Conservation (phyloP, 2,113 vertebrate genomes). For the Phaethon lepturus region DNA sequence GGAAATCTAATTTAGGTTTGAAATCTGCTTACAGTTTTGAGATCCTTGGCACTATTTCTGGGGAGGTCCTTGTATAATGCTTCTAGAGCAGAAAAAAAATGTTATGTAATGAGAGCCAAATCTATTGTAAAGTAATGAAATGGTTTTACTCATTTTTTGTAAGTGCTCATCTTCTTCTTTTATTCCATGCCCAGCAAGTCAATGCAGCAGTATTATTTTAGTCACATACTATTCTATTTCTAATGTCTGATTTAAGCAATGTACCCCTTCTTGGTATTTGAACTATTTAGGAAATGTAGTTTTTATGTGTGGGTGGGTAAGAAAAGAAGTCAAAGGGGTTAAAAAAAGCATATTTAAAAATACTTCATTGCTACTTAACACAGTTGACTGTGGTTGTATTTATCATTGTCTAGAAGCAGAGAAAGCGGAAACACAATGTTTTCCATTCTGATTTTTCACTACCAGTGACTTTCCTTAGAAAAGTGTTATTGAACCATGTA, state of each 20-base stretch:
- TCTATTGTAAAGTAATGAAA: not conserved
- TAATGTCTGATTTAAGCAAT: not conserved
- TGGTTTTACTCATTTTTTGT: not conserved
- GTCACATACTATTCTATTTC: not conserved
- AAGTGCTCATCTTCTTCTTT: not conserved
- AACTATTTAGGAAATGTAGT: not conserved
- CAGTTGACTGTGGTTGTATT: not conserved
- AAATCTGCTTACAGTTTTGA: constrained; percentile 44
- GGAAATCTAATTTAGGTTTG: constrained; percentile 39
- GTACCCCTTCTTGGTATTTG: not conserved
- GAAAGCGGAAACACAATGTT: not conserved
- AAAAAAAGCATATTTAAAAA: not conserved
- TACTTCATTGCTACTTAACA: not conserved
- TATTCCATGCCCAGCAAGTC: not conserved
- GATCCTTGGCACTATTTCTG: not conserved
- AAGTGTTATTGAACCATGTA: not conserved
- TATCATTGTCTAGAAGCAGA: constrained; percentile 1
- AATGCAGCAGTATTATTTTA: not conserved
- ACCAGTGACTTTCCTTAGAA: not conserved
- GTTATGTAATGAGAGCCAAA: not conserved
- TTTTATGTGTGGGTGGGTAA: not conserved
- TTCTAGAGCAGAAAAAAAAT: constrained; percentile 12
- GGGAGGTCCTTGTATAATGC: not conserved
- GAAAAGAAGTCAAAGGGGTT: not conserved
- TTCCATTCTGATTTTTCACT: not conserved